phyloP scores from a whole-genome alignment of 1,140 invertebrate species.

The Rhyzopertha dominica region DNA sequence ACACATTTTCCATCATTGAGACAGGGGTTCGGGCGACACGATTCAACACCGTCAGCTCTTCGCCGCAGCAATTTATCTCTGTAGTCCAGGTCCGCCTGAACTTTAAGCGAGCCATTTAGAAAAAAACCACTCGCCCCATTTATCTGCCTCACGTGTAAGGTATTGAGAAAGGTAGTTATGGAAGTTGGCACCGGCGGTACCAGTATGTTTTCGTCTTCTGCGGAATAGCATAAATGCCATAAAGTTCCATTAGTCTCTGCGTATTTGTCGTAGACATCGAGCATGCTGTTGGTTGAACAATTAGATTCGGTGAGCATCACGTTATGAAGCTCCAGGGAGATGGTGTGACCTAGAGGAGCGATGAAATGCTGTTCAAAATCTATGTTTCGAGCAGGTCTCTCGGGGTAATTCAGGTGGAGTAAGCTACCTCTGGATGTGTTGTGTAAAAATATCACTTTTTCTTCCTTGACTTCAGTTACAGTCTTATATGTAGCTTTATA shows the following conservation, averaged over 20 bases:
- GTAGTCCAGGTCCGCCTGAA: constrained; percentile 52
- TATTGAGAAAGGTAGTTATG: constrained; percentile 59
- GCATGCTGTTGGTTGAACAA: constrained; percentile 45
- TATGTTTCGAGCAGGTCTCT: constrained; percentile 46
- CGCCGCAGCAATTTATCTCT: constrained; percentile 55
- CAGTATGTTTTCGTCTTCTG: constrained; percentile 32
- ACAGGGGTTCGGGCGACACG: constrained; percentile 66
- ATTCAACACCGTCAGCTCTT: constrained; percentile 53
- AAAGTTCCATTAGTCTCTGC: constrained; percentile 60
- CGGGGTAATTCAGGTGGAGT: constrained; percentile 55
- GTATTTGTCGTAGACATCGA: constrained; percentile 62
- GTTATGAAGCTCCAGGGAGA: constrained; percentile 50
- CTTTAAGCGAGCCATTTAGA: constrained; percentile 51
- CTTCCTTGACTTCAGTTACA: constrained; percentile 31
- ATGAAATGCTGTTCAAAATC: constrained; percentile 53
- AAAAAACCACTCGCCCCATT: constrained; percentile 44
- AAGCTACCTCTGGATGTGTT: constrained; percentile 43
- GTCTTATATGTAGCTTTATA: constrained; percentile 58
- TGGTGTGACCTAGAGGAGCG: constrained; percentile 53
- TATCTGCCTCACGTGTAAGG: constrained; percentile 52
- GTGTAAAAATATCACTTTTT: constrained; percentile 40
- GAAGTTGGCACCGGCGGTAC: constrained; percentile 48
- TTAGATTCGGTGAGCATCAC: constrained; percentile 44
- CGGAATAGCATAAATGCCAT: constrained; percentile 56
- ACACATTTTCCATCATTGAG: constrained; percentile 60